Base-by-base conservation (phyloP, 2,888 invertebrate genomes). In the Drosophila aldrichi region DNA sequence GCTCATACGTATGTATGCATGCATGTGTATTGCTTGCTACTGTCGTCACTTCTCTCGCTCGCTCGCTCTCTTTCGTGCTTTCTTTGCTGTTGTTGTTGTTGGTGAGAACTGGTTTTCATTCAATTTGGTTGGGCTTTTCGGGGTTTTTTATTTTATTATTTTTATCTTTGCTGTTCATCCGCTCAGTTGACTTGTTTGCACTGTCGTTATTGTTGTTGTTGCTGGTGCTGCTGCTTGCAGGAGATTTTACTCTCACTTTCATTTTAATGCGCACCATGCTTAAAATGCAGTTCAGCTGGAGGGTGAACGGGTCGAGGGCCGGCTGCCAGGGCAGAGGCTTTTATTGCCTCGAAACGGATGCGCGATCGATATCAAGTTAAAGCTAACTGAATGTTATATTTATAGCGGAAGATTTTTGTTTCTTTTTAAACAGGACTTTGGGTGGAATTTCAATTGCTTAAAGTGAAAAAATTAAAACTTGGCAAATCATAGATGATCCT, bases 201-300 rank as follows among this genome's bases (percentile, higher is more conserved):
- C 57, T 68, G 59, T 41, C 49, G 49, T 54, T 63, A 25, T 34
- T 55, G 49, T 25, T 62, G 59, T 38, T 69, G 51, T 46, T 65
- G 48, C 29, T 29, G 29, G 7, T 29, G 29, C 29, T 29, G 29
- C 43, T 63, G 69, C 22, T 59, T 54, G 52, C 60, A 72, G 77
- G 70, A 74, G 66, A 41, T 41, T 69, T 80, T 52, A 80, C 81
- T 79, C 80, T 80, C 77, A 80, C 80, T 79, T 80, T 79, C 77
- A 70, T 79, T 79, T 74, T 48, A 68, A 72, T 61, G 54, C 62
- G 46, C 52, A 60, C 32, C 62, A 25, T 51, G 62, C 52, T 66
- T 51, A 9, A 46, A 56, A 25, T 59, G 54, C 61, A 59, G 43
- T 29, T 12, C 38, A 49, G 16, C 34, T 2, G 40, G 34, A 44